Evolutionary conservation across 2,113 vertebrate genomes (phyloP), one percentile per base, ranked within the genome.

Genomic region (Ammodytes marinus): DNA sequence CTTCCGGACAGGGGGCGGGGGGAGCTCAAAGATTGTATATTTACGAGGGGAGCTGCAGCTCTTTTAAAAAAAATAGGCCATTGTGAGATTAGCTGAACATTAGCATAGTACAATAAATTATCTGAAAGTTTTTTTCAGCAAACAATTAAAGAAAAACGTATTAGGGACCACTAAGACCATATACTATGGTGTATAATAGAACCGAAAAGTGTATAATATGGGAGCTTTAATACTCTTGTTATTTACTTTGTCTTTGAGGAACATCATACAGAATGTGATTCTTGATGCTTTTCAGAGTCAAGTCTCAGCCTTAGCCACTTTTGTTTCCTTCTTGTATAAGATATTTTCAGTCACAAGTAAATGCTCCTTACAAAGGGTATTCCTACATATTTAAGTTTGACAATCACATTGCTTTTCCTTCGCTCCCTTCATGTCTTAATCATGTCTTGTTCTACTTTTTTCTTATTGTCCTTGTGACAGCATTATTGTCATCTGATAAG

Each of bases 221-320:
- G n/a, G n/a, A n/a, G n/a, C n/a, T n/a, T 60, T 66, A 60, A 71
- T 69, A 58, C 49, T 55, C n/a, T 54, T 27, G 27, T 27, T 27
- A 27, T 27, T 27, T 27, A 27, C 27, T 27, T 58, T 42, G 8
- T 70, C 59, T 75, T 63, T 46, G 57, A 45, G 68, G 68, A 72
- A 45, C 43, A n/a, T 35, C 6, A 49, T 49, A 46, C 10, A 13
- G 15, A 73, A 43, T 27, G 57, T 14, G 53, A 19, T 63, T 72
- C 59, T 45, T 57, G 54, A 73, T 57, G 78, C 39, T 69, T 63
- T 73, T 52, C 45, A 59, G 11, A 47, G 58, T 61, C 39, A 13
- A 5, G 59, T 40, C 66, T 66, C 19, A 66, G 54, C 53, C 66
- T 65, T 53, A 59, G 58, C 15, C 63, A 53, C 17, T 37, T 74